Conservation (phyloP, 1,140 invertebrate species). For the Centruroides vittatus region DNA sequence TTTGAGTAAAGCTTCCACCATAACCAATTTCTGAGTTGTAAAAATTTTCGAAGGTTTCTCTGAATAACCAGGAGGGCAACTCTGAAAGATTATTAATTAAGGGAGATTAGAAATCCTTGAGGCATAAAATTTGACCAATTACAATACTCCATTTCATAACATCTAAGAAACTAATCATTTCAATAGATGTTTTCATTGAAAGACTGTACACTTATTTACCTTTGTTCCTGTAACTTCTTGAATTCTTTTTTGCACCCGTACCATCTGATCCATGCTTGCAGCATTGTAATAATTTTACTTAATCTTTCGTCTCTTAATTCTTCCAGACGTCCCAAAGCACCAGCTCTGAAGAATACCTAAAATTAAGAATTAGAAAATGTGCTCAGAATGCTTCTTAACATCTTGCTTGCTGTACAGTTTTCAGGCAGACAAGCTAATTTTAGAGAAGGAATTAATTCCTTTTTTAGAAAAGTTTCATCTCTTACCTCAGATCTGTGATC, state of each 20-base stretch:
- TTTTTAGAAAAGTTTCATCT: too few relatives aligned
- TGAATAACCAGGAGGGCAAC: constrained; percentile 94
- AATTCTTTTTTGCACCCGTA: constrained; percentile 79
- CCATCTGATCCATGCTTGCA: constrained; percentile 88
- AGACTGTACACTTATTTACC: constrained; percentile 24
- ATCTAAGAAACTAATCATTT: too few relatives aligned
- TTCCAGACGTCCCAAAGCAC: constrained; percentile 99
- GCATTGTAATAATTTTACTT: constrained; percentile 94
- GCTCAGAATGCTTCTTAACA: neutral
- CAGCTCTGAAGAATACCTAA: constrained; percentile 99
- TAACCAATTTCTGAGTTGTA: constrained; percentile 95
- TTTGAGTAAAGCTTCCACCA: constrained; percentile 99
- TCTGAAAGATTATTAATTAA: constrained; percentile 11
- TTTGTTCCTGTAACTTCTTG: constrained; percentile 96
- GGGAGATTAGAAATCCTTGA: too few relatives aligned
- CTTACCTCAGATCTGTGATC: too few relatives aligned
- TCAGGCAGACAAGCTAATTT: too few relatives aligned
- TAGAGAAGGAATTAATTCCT: too few relatives aligned
- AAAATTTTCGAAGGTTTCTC: constrained; percentile 96
- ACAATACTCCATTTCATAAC: too few relatives aligned
- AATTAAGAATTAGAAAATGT: neutral
- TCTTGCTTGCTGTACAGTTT: too few relatives aligned
- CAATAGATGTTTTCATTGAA: too few relatives aligned
- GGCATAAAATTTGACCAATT: too few relatives aligned
- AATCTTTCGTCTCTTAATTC: constrained; percentile 98